These are phyloP conservation scores for Yponomeuta evonymella DNA, from an alignment of 2,888 invertebrate genomes.

Conservation along the genomic window DNA sequence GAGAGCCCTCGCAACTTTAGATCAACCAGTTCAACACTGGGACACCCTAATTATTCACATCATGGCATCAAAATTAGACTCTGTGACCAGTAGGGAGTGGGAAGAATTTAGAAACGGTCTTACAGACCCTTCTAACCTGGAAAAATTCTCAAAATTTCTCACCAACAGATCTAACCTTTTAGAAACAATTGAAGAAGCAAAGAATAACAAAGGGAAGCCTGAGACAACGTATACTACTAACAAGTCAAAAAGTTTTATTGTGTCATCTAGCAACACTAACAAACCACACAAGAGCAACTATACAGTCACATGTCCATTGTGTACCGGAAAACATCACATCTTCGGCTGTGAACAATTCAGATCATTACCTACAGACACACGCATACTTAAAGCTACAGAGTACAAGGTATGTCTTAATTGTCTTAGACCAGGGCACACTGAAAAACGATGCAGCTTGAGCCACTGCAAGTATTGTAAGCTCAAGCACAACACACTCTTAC, in stretches of 20 bases:
- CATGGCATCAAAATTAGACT: slow-evolving; percentile 8
- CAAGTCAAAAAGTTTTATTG: neutral
- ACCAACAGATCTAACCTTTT: slow-evolving; percentile 19
- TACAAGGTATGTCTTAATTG: slow-evolving; percentile 24
- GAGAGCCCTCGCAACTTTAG: slow-evolving; percentile 18
- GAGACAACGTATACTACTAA: too few relatives aligned
- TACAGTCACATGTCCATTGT: slow-evolving; percentile 18
- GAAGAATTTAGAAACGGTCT: slow-evolving; percentile 20
- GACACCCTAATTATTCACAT: neutral
- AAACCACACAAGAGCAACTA: neutral
- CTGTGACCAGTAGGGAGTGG: slow-evolving; percentile 19
- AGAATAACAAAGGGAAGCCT: slow-evolving; percentile 19
- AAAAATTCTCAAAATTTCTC: slow-evolving; percentile 16
- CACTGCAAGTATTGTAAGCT: slow-evolving; percentile 26
- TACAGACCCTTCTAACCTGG: slow-evolving; percentile 14
- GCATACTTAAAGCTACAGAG: slow-evolving; percentile 21
- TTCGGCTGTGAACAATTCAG: slow-evolving; percentile 22
- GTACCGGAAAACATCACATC: slow-evolving; percentile 20
- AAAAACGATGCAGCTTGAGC: slow-evolving; percentile 20
- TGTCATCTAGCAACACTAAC: slow-evolving; percentile 7
- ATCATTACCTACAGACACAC: slow-evolving; percentile 18
- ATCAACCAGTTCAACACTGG: slow-evolving; percentile 20
- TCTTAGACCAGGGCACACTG: slow-evolving; percentile 16
- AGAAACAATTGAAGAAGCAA: slow-evolving; percentile 20
- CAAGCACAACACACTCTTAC: slow-evolving; percentile 25